These are phyloP conservation scores for Melipona quadrifasciata DNA, from an alignment of 1,140 invertebrate species.

Conservation along the genomic window DNA sequence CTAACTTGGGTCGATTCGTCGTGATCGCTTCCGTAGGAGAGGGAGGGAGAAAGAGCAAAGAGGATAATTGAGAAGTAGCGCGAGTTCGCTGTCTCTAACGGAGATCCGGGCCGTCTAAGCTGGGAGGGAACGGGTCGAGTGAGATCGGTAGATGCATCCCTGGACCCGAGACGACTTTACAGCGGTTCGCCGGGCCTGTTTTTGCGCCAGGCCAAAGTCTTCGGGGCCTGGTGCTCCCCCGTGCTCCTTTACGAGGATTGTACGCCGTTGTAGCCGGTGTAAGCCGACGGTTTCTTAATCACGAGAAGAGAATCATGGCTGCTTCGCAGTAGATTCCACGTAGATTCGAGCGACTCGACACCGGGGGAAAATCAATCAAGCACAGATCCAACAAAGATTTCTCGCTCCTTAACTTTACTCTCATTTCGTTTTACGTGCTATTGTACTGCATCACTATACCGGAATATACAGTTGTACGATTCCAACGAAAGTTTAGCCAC, in stretches of 20 bases:
- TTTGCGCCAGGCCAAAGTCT: slow-evolving; percentile 62
- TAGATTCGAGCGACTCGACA: slow-evolving; percentile 19
- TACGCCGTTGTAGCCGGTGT: slow-evolving; percentile 42
- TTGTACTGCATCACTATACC: too few relatives aligned
- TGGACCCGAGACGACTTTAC: slow-evolving; percentile 69
- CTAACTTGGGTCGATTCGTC: not conserved
- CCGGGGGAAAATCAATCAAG: slow-evolving; percentile 51
- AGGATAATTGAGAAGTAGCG: slow-evolving; percentile 27
- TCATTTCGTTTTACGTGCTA: not conserved
- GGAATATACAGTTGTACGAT: too few relatives aligned
- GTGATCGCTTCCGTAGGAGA: not conserved
- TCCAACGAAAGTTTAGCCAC: too few relatives aligned
- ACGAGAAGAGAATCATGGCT: slow-evolving; percentile 47
- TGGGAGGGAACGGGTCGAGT: not conserved
- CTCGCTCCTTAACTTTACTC: not conserved
- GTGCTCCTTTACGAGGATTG: slow-evolving; percentile 57
- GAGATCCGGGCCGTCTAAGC: not conserved
- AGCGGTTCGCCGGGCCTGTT: slow-evolving; percentile 70
- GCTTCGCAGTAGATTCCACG: slow-evolving; percentile 37
- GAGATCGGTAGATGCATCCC: slow-evolving; percentile 65
- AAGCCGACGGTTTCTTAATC: slow-evolving; percentile 63
- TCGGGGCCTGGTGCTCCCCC: slow-evolving; percentile 35
- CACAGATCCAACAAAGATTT: not conserved
- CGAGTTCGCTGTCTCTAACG: slow-evolving; percentile 5
- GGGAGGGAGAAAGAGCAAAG: not conserved